Conservation (phyloP, 2,888 invertebrate genomes). For the Neoascia interrupta region DNA sequence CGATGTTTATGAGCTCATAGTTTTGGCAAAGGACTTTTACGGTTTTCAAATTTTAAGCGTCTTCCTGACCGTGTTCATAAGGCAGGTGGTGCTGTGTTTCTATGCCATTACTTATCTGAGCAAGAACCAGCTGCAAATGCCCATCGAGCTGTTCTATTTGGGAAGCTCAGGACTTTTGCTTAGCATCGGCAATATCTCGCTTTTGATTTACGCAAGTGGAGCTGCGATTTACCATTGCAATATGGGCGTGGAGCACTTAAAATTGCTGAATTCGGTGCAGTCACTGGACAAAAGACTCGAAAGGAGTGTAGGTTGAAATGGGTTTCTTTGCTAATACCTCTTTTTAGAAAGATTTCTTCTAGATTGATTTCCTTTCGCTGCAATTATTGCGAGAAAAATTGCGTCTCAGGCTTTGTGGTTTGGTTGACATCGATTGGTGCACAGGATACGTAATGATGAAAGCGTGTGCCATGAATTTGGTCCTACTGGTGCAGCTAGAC, state of each 20-base stretch:
- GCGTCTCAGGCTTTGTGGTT: constrained; percentile 25
- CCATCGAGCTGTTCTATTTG: constrained; percentile 13
- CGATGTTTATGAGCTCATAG: background rate
- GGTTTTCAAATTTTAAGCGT: constrained; percentile 24
- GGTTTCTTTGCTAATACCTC: no score
- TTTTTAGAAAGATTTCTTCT: background rate
- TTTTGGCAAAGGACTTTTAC: background rate
- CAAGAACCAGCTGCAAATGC: background rate
- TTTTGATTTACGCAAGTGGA: constrained; percentile 30
- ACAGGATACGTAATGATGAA: constrained; percentile 20
- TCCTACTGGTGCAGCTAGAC: constrained; percentile 36
- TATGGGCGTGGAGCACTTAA: constrained; percentile 10
- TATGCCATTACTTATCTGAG: constrained; percentile 14
- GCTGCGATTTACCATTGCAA: constrained; percentile 30
- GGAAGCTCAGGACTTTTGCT: background rate
- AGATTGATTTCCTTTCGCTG: constrained; percentile 38
- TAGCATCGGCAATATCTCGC: background rate
- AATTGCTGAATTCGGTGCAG: background rate
- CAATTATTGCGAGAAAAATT: constrained; percentile 35
- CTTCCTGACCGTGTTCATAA: constrained; percentile 15
- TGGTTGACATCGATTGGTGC: constrained; percentile 27
- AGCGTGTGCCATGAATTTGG: constrained; percentile 6
- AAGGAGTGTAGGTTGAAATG: constrained; percentile 14
- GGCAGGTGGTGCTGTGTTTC: constrained; percentile 21
- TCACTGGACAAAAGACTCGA: constrained; percentile 20